Evolutionary conservation across 2,113 vertebrate species (phyloP).

Genomic region (Apteryx mantelli): DNA sequence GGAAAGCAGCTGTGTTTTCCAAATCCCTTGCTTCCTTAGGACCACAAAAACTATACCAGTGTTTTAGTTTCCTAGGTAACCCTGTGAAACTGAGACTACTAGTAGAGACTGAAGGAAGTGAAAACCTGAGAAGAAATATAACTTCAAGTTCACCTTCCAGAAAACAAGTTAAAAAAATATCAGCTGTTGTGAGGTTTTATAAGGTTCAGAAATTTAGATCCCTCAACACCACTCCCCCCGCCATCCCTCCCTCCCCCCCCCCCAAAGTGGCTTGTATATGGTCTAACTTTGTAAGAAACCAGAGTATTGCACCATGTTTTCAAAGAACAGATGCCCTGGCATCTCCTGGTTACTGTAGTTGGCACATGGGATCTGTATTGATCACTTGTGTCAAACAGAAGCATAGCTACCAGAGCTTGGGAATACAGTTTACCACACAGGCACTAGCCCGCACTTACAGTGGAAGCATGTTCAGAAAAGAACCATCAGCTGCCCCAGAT

Average conservation of each 20-base stretch:
- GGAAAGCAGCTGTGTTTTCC: background rate
- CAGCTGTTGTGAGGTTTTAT: background rate
- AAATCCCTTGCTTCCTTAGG: background rate
- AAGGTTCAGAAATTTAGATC: background rate
- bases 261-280: background rate
- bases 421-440: background rate
- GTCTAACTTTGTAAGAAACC: background rate
- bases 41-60: background rate
- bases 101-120: background rate
- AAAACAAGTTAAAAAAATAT: background rate
- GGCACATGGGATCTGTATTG: background rate
- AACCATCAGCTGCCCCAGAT: background rate
- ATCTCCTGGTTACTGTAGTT: background rate
- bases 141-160: slow-evolving; percentile 24
- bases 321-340: background rate
- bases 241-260: accelerated
- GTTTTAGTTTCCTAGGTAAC: slow-evolving; percentile 61
- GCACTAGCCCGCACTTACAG: background rate
- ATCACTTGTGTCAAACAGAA: background rate
- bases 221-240: too few relatives aligned
- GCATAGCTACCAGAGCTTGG: background rate
- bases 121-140: background rate
- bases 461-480: background rate
- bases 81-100: background rate
- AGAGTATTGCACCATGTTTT: background rate